Conservation (phyloP, 1,140 invertebrate species). For the Hylaeus volcanicus region DNA sequence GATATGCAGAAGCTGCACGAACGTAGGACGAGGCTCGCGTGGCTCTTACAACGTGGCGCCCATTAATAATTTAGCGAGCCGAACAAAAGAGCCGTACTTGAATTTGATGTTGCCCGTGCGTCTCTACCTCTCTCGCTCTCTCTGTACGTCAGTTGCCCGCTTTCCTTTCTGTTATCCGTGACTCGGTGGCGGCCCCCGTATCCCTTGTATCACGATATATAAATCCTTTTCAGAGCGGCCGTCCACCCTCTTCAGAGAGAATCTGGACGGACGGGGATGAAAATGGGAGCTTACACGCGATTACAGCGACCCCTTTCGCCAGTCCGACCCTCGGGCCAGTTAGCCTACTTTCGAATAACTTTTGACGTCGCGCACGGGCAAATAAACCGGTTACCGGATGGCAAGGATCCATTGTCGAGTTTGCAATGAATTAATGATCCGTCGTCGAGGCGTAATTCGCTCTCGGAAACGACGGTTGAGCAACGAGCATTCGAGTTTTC, state of each 20-base stretch:
- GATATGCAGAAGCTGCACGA: constrained; percentile 60
- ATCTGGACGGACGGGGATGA: constrained; percentile 54
- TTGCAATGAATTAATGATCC: constrained; percentile 26
- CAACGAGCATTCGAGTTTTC: neutral
- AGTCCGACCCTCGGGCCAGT: constrained; percentile 56
- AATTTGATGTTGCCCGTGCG: constrained; percentile 50
- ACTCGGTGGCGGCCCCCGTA: neutral
- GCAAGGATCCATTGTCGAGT: constrained; percentile 3
- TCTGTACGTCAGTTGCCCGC: too few species aligned
- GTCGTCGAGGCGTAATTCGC: neutral
- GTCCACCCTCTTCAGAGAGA: constrained; percentile 31
- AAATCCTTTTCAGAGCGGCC: constrained; percentile 44
- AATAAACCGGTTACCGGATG: constrained; percentile 35
- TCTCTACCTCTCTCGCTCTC: constrained; percentile 1
- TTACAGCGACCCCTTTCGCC: constrained; percentile 41
- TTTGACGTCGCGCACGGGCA: constrained; percentile 50
- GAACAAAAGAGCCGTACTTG: constrained; percentile 62
- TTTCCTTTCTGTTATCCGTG: constrained; percentile 24
- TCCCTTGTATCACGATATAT: constrained; percentile 57
- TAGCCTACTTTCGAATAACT: constrained; percentile 61
- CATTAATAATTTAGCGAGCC: constrained; percentile 64
- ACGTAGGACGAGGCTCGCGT: constrained; percentile 23
- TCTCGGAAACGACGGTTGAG: neutral
- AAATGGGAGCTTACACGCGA: constrained; percentile 59
- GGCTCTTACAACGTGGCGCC: constrained; percentile 53